Percentiles rank a stretch among this genome's conserved stretches.
Evolutionary conservation across 2,797 vertebrate species (phyloP).

Genomic region (Sphaeramia orbicularis): DNA sequence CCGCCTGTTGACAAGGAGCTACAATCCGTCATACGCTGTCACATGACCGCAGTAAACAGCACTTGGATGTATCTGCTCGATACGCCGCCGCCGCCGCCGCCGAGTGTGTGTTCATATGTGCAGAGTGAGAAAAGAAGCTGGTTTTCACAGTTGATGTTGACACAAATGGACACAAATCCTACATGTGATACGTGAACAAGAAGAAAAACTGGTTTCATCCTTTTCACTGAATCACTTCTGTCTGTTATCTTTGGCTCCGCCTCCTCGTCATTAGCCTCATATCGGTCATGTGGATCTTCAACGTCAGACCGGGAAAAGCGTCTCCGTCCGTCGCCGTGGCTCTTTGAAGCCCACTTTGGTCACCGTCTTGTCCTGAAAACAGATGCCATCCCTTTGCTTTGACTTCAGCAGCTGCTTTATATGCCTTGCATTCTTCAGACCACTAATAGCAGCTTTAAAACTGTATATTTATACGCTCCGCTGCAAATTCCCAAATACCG

Average conservation of each 20-base stretch:
- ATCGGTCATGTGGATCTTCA: slow-evolving; percentile 19
- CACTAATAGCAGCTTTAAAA: slow-evolving; percentile 49
- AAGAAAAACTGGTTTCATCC: too few relatives aligned
- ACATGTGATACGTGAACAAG: not conserved
- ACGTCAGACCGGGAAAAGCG: slow-evolving; percentile 16
- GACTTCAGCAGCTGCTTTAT: slow-evolving; percentile 48
- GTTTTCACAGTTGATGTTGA: too few relatives aligned
- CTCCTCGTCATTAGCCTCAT: slow-evolving; percentile 4
- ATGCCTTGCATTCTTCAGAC: slow-evolving; percentile 53
- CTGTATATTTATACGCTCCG: slow-evolving; percentile 41
- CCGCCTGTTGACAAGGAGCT: slow-evolving; percentile 39
- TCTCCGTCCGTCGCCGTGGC: slow-evolving; percentile 31
- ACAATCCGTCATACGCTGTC: slow-evolving; percentile 31
- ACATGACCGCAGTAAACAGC: slow-evolving; percentile 41
- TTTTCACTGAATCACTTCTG: too few relatives aligned
- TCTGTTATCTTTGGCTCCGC: not conserved
- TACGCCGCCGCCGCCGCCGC: too few relatives aligned
- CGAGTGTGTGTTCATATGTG: too few relatives aligned
- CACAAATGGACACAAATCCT: not conserved
- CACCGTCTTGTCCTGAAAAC: slow-evolving; percentile 42
- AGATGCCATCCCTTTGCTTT: slow-evolving; percentile 57
- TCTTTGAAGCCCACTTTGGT: slow-evolving; percentile 40
- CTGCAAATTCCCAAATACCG: slow-evolving; percentile 39
- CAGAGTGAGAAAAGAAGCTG: too few relatives aligned
- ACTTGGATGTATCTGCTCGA: too few relatives aligned